Base-by-base conservation (phyloP, 2,888 invertebrate species). In the Cyclophora albipunctata region DNA sequence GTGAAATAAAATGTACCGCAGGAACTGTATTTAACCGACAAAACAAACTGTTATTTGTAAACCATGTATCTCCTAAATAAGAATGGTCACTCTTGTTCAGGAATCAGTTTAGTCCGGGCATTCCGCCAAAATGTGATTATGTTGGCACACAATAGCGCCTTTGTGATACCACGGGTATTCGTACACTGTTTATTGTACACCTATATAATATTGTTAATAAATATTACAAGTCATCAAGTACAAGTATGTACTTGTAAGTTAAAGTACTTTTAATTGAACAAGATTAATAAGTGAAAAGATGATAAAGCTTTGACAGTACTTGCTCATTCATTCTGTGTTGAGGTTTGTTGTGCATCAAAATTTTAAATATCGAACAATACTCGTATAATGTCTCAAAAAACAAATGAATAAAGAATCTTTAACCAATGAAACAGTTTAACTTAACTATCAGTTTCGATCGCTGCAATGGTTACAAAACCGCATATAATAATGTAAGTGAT, bases 81-180 rank as follows among this genome's bases (percentile, higher is more conserved):
- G 57, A 43, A 34, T 43, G 43, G 34, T 34, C 43, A 57, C 54
- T 59, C 45, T 50, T 59, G 59, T 59, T 60, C 42, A 53, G 62
- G 69, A 76, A 73, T 73, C 74, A 69, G 69, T 70, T 75, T 69
- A 63, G 64, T 61, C 51, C 60, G 71, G 76, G 76, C 75, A 62
- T 35, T 46, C 48, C 45, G 77, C 76, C 76, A 75, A 74, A 63
- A 69, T 65, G 66, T 70, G 69, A 78, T 76, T 76, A 74, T 64
- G 65, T 73, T 72, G 70, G 72, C 72, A 71, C 60, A 47, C 54
- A 53, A 45, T 51, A 48, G 46, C 48, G 56, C 51, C 46, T 49
- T 48, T 20, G 35, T 41, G 55, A 52, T 49, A 52, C 52, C 53
- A 54, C 52, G 45, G 44, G 48, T 34, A 35, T 47, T 37, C 43